These are phyloP conservation scores for Zaprionus bogoriensis DNA, from an alignment of 2,888 invertebrate species.

Conservation along the genomic window DNA sequence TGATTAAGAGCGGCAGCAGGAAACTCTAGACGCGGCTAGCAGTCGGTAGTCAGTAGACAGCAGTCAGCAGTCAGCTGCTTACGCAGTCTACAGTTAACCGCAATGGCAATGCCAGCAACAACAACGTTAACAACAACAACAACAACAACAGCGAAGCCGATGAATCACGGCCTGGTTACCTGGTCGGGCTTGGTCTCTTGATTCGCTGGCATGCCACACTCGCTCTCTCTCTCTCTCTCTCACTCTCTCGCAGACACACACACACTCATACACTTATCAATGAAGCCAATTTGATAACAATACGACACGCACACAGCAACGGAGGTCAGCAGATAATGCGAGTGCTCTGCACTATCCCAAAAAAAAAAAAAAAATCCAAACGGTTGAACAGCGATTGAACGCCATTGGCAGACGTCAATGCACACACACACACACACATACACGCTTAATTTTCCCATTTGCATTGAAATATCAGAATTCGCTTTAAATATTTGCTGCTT, in stretches of 20 bases:
- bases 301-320: constrained; percentile 8
- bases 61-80: constrained; percentile 29
- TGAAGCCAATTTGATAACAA: constrained; percentile 61
- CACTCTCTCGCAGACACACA: background rate
- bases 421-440: constrained; percentile 8
- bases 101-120: constrained; percentile 19
- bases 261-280: constrained; percentile 57
- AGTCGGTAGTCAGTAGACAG: constrained; percentile 22
- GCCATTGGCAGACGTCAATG: constrained; percentile 43
- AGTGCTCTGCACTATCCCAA: constrained; percentile 24
- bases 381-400: constrained; percentile 28
- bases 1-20: constrained; percentile 53
- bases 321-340: constrained; percentile 38
- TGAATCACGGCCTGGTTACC: constrained; percentile 62
- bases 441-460: constrained; percentile 26
- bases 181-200: constrained; percentile 44
- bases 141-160: constrained; percentile 19
- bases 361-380: constrained; percentile 17
- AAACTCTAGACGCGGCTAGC: no score
- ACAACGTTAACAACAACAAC: constrained; percentile 9
- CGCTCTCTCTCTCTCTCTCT: background rate
- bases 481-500: constrained; percentile 16
- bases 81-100: constrained; percentile 62
- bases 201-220: constrained; percentile 37
- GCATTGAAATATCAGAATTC: constrained; percentile 43